These are phyloP conservation scores for Aplysina aerophoba DNA, from an alignment of 37 sponge, comb jelly and placozoan species.

Conservation along the genomic window DNA sequence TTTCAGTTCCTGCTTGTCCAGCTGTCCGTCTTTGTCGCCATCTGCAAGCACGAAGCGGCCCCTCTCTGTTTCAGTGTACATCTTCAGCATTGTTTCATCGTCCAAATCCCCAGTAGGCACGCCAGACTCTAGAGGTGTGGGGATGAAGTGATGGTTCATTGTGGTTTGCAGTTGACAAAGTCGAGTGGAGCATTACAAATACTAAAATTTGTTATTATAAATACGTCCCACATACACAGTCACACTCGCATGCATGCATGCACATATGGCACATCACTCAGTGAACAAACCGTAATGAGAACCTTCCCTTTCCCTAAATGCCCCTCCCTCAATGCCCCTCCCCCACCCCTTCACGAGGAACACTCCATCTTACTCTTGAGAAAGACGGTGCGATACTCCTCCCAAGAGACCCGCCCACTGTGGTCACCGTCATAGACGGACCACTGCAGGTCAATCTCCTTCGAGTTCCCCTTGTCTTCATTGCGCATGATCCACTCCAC, in stretches of 20 bases:
- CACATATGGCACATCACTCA: not conserved
- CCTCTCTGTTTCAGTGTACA: not conserved
- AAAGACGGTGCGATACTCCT: slow-evolving; percentile 46
- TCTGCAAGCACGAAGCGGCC: not conserved
- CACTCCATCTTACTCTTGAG: slow-evolving; percentile 14
- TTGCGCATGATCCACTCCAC: slow-evolving; percentile 23
- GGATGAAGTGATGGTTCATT: not conserved
- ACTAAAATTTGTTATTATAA: no score
- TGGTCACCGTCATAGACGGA: slow-evolving; percentile 54
- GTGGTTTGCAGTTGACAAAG: no score
- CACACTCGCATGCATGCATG: not conserved
- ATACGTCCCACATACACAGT: not conserved
- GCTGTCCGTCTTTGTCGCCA: not conserved
- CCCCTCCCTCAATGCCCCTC: no score
- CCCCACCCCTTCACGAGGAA: not conserved
- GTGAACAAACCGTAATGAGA: no score
- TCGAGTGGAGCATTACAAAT: no score
- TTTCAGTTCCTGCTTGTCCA: slow-evolving; percentile 19
- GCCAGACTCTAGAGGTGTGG: not conserved
- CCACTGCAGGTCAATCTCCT: slow-evolving; percentile 65
- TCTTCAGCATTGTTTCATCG: not conserved
- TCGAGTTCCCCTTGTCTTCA: slow-evolving; percentile 26
- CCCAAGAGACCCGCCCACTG: slow-evolving; percentile 53
- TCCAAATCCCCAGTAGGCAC: slow-evolving; percentile 1
- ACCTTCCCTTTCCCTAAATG: no score